Percentiles rank a stretch among this genome's conserved stretches.
Conservation (phyloP, 2,797 vertebrate genomes). For the Pseudomugil gertrudae region DNA sequence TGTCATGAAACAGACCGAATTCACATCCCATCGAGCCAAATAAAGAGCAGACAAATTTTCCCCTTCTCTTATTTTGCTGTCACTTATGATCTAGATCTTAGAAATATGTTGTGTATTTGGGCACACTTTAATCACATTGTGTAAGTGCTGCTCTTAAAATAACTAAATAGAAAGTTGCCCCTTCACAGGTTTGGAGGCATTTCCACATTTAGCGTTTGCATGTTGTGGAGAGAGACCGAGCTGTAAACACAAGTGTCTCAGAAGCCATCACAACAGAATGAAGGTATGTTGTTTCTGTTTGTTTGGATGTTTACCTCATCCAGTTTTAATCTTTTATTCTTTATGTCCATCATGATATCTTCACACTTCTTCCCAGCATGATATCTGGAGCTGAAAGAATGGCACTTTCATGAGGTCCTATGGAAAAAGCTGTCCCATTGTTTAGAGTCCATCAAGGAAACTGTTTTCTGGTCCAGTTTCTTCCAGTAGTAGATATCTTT, state of each 20-base stretch:
- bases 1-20: background rate
- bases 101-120: background rate
- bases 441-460: slow-evolving; percentile 15
- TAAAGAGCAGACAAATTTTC: background rate
- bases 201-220: background rate
- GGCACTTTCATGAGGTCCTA: slow-evolving; percentile 23
- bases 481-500: background rate
- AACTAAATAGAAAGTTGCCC: background rate
- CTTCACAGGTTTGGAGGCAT: background rate
- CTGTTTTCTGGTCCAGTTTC: slow-evolving; percentile 26
- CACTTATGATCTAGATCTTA: background rate
- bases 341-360: background rate
- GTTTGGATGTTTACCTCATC: background rate
- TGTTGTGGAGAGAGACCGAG: background rate
- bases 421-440: slow-evolving; percentile 21
- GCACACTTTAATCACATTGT: background rate
- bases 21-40: background rate
- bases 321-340: background rate
- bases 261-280: background rate
- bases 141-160: background rate
- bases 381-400: slow-evolving; percentile 35
- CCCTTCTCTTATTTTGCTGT: too few species aligned
- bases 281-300: background rate
- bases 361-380: background rate
- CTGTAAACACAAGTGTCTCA: background rate